Percentiles rank a stretch among this genome's conserved stretches.
phyloP scores from a whole-genome alignment of 2,113 vertebrate species.

The Oenanthe melanoleuca region DNA sequence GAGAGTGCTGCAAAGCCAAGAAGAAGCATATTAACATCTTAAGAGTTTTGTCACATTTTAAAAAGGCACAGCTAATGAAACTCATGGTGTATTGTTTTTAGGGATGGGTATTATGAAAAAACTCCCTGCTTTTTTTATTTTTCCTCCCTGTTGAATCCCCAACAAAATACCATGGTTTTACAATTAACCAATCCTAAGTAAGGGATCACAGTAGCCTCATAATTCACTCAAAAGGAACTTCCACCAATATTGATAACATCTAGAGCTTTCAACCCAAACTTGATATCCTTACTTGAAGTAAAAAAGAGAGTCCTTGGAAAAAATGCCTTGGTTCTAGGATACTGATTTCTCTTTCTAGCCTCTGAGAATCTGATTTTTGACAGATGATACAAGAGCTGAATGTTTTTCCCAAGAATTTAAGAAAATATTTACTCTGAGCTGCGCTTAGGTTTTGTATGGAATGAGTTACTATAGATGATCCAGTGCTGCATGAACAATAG shows the following conservation, averaged over 20 bases:
- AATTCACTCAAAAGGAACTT: not conserved
- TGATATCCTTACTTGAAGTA: not conserved
- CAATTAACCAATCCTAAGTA: not conserved
- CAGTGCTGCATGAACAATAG: not conserved
- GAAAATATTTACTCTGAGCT: not conserved
- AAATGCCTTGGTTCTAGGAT: not conserved
- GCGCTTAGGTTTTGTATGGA: not conserved
- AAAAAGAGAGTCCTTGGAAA: not conserved
- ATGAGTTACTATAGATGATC: not conserved
- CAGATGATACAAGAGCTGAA: not conserved
- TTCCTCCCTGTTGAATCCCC: not conserved
- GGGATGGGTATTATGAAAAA: not conserved
- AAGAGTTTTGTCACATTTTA: not conserved
- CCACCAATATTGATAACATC: not conserved
- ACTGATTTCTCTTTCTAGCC: not conserved
- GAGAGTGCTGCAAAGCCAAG: conserved; percentile 86
- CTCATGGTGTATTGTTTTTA: not conserved
- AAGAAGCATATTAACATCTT: not conserved
- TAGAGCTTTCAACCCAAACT: not conserved
- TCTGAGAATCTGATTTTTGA: not conserved
- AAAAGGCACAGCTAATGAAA: not conserved
- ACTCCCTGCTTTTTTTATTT: rapidly evolving
- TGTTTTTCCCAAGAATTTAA: not conserved
- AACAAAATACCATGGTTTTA: not conserved
- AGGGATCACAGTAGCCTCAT: not conserved